Evolutionary conservation across 30 jellyfish, hydroid and myxozoan genomes (phyloP).

Genomic region (Cassiopea xamachana): DNA sequence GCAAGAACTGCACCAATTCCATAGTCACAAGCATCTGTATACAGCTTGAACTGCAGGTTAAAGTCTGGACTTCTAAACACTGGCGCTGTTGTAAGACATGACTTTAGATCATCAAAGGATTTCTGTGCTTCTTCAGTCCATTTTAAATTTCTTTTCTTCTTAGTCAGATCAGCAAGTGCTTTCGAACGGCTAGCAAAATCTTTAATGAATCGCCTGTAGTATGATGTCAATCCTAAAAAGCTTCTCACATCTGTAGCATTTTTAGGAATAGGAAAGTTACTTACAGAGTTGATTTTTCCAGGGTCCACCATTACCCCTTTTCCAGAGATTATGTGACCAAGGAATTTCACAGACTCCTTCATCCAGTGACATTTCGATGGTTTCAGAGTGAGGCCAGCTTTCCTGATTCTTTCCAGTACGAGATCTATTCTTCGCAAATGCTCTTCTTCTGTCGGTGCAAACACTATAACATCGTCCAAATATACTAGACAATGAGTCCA

Average conservation of each 20-base stretch:
- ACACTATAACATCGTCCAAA: conserved; percentile 51
- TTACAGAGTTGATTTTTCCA: conserved; percentile 32
- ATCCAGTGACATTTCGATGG: conserved; percentile 63
- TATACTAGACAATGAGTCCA: conserved; percentile 65
- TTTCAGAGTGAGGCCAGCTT: conserved; percentile 55
- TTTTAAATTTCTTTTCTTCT: conserved; percentile 35
- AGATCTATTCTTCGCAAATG: conserved; percentile 34
- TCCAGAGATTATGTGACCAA: conserved; percentile 53
- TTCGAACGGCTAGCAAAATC: conserved; percentile 43
- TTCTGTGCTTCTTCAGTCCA: conserved; percentile 61
- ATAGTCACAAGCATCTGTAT: conserved; percentile 66
- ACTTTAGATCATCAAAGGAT: conserved; percentile 48
- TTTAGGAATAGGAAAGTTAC: conserved; percentile 35
- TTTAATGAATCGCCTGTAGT: conserved; percentile 40
- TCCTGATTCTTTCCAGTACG: conserved; percentile 36
- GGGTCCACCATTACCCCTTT: conserved; percentile 52
- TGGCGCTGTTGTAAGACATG: conserved; percentile 53
- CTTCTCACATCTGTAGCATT: conserved; percentile 14
- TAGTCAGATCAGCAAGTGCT: conserved; percentile 50
- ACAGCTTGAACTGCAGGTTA: conserved; percentile 32
- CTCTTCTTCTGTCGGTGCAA: conserved; percentile 57
- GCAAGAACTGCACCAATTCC: conserved; percentile 75
- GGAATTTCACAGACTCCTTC: conserved; percentile 39
- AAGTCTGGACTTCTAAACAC: conserved; percentile 54
- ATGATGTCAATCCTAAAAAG: conserved; percentile 44